A percentile compares a stretch with the other conserved stretches of the same genome.
Evolutionary conservation across 2,113 vertebrate species (phyloP).

Genomic region (Donacobius atricapilla): DNA sequence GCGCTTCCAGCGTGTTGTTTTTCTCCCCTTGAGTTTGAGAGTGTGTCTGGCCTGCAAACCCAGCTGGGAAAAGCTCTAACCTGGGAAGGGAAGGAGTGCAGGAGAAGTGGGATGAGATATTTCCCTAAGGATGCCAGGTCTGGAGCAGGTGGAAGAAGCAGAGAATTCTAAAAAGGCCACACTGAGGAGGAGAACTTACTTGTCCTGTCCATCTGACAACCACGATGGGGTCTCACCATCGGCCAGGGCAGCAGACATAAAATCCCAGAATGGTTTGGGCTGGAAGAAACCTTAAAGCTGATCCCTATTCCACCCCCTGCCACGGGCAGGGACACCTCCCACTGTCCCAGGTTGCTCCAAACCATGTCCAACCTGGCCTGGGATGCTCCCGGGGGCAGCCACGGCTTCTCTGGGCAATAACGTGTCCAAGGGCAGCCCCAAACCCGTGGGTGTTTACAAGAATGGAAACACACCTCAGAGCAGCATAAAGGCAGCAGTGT

Average conservation of each 20-base stretch:
- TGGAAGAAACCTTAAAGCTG: not conserved
- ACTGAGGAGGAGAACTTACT: not conserved
- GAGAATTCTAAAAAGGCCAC: not conserved
- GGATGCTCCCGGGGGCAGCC: not conserved
- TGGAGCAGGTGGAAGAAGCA: not conserved
- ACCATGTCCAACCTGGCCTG: not conserved
- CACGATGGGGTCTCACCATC: accelerated
- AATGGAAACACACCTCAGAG: not conserved
- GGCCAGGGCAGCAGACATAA: not conserved
- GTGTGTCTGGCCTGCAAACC: not conserved
- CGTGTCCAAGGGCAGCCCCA: not conserved
- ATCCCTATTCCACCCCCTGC: not conserved
- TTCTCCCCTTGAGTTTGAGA: not conserved
- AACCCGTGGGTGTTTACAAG: not conserved
- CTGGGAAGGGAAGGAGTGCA: not conserved
- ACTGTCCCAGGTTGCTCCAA: not conserved
- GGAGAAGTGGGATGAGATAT: not conserved
- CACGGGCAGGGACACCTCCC: not conserved
- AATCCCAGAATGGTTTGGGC: not conserved
- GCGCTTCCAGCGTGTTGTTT: not conserved
- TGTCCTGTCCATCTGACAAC: not conserved
- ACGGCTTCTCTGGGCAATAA: not conserved
- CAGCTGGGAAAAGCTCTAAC: not conserved
- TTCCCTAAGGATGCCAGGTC: not conserved
- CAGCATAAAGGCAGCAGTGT: not conserved